phyloP scores from a whole-genome alignment of 2,797 vertebrate species.

The Denticeps clupeoides region DNA sequence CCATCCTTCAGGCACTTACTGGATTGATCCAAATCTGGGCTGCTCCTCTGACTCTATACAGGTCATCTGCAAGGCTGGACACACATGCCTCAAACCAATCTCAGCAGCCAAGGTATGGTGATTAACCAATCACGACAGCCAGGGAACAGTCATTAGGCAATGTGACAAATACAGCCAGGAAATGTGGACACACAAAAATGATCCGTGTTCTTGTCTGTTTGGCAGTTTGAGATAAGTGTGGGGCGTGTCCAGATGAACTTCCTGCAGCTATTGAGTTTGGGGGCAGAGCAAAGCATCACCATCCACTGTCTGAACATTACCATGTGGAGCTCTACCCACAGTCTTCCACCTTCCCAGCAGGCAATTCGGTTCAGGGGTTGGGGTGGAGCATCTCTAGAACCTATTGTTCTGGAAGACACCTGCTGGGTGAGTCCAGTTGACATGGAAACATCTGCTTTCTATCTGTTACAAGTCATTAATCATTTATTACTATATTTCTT shows the following conservation, averaged over 20 bases:
- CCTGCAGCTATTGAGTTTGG: conserved; percentile 82
- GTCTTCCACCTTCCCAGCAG: conserved; percentile 38
- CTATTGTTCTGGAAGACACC: conserved; percentile 73
- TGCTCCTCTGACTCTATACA: conserved; percentile 88
- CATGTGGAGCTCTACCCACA: conserved; percentile 63
- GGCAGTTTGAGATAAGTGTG: conserved; percentile 73
- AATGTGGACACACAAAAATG: too few species aligned
- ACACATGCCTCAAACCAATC: conserved; percentile 85
- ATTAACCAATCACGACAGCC: background rate
- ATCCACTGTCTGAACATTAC: conserved; percentile 86
- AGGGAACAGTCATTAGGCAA: too few species aligned
- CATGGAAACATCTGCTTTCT: background rate
- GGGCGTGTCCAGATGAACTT: conserved; percentile 92
- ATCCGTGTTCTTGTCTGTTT: too few species aligned
- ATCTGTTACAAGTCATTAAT: background rate
- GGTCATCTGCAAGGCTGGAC: conserved; percentile 85
- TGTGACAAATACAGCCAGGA: too few species aligned
- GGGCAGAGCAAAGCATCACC: conserved; percentile 84
- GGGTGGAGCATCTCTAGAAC: conserved; percentile 77
- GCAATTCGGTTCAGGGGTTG: conserved; percentile 77
- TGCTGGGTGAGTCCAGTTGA: conserved; percentile 68
- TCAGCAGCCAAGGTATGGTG: conserved; percentile 79
- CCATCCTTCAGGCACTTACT: conserved; percentile 74
- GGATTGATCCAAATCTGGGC: conserved; percentile 95
- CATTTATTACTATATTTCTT: background rate